A percentile compares a stretch with the other conserved stretches of the same genome.
phyloP scores from a whole-genome alignment of 2,113 vertebrate species.

The Papio anubis region DNA sequence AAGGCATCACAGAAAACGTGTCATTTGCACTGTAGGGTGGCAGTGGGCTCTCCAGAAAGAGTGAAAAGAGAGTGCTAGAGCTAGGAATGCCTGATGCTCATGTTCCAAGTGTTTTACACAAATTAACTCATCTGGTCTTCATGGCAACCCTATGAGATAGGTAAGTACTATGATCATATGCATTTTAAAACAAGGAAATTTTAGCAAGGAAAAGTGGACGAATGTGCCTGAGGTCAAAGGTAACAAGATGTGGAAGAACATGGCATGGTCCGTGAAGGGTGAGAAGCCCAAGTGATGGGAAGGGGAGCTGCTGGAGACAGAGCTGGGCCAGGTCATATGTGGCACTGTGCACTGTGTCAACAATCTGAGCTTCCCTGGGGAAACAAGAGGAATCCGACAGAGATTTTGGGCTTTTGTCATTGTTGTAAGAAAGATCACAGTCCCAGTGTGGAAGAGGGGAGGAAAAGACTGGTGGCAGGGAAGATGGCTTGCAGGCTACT shows the following conservation, averaged over 20 bases:
- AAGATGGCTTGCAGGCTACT: background rate
- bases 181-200: background rate
- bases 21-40: background rate
- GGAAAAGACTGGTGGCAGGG: background rate
- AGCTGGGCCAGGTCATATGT: background rate
- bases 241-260: background rate
- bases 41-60: background rate
- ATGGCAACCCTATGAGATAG: background rate
- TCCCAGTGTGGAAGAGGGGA: background rate
- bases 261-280: background rate
- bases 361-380: background rate
- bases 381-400: background rate
- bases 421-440: background rate
- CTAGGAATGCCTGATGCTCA: rapidly evolving
- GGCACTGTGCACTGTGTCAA: background rate
- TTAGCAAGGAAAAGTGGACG: background rate
- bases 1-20: background rate
- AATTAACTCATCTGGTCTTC: background rate
- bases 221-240: background rate
- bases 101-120: background rate
- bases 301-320: background rate
- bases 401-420: background rate
- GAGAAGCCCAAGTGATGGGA: background rate
- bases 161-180: background rate
- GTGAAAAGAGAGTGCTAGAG: background rate